Evolutionary conservation across 1,140 invertebrate species (phyloP), one percentile per base, ranked within the genome.

Genomic region (Zaprionus davidi): DNA sequence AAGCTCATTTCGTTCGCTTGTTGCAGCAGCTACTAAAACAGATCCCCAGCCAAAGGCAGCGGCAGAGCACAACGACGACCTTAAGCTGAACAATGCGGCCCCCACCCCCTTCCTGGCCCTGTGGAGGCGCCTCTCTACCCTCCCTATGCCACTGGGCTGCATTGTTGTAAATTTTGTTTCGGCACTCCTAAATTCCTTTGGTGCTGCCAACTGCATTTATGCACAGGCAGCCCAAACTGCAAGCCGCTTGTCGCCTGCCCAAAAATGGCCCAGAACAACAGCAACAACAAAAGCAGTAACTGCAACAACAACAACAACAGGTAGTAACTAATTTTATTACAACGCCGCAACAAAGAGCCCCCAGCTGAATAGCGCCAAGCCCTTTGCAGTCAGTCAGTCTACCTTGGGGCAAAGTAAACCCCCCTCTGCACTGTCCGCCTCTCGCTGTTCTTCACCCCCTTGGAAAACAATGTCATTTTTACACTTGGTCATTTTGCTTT

Each of bases 381-480:
- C 36, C 44, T 34, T 15, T 11, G 44, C 59, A 59, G 44, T 66
- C 20, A 49, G 20, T 46, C 44, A 49, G 20, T 46, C 34, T 41
- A 17, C 70, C 46, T 53, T 22, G 41, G 41, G n/a, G 6, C 41
- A 17, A 46, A 46, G 41, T 17, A n/a, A 17, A 9, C 22, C 13
- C 20, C 36, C 36, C 44, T n/a, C 49, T 28, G 53, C 63, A 11
- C 53, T 60, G 36, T 28, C 1, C 2, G 7, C 13, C 12, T 5
- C 34, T 36, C 5, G 38, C 15, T 26, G 20, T 22, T 9, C 34
- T 41, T 36, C 34, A 17, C 46, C 49, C 56, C 26, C 65, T 53
- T 15, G 51, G 53, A 78, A 81, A 88, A 87, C 84, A 87, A 88
- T 87, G 85, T 90, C 78, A 84, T 81, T 84, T 86, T 88, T 87